Conservation (phyloP, 2,113 vertebrate species). For the Scopus umbretta region DNA sequence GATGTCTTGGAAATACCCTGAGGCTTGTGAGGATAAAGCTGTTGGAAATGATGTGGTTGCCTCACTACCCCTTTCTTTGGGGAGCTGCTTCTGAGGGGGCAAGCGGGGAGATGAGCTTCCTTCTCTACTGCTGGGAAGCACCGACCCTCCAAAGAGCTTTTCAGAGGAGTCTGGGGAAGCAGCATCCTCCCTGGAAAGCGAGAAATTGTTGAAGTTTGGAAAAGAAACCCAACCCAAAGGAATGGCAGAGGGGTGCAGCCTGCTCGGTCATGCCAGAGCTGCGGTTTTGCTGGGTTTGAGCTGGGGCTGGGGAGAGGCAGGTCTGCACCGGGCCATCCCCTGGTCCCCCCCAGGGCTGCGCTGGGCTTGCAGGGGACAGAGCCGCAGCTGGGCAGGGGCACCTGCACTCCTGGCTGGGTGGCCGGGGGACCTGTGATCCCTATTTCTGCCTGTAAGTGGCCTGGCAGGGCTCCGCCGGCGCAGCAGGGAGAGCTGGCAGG, state of each 20-base stretch:
- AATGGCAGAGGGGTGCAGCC: not conserved
- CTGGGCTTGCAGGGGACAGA: not conserved
- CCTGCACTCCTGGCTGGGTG: fast-evolving
- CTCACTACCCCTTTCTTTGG: not conserved
- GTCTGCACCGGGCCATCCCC: not conserved
- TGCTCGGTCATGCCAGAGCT: fast-evolving
- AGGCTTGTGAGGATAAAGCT: not conserved
- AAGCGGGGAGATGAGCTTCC: not conserved
- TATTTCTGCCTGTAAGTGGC: not conserved
- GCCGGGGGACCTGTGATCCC: not conserved
- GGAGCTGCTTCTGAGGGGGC: not conserved
- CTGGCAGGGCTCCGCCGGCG: not conserved
- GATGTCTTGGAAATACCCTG: not conserved
- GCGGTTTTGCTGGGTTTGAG: not conserved
- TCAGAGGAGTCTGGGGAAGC: not conserved
- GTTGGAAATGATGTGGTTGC: fast-evolving
- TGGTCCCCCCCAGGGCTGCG: not conserved
- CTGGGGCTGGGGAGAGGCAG: not conserved
- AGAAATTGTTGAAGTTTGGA: not conserved
- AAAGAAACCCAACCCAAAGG: not conserved
- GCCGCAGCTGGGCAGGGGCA: not conserved
- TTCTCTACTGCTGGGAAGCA: not conserved
- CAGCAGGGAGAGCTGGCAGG: not conserved
- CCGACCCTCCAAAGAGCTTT: not conserved
- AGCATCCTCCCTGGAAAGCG: not conserved